These are phyloP conservation scores for Cygnus olor DNA, from an alignment of 2,797 vertebrate species.

Conservation along the genomic window DNA sequence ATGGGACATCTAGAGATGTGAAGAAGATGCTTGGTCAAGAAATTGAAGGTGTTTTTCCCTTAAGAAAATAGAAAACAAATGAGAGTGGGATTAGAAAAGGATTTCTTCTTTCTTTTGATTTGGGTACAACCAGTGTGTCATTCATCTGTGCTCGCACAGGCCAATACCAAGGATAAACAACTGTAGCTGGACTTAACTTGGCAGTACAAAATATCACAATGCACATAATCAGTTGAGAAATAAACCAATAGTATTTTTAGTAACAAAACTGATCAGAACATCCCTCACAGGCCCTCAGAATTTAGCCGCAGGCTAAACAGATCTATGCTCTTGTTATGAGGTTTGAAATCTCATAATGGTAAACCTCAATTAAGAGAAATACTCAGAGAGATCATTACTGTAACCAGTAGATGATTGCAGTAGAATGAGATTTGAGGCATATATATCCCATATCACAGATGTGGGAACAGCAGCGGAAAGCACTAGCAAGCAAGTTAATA, in stretches of 20 bases:
- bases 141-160: background rate
- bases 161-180: background rate
- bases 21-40: background rate
- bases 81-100: background rate
- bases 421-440: background rate
- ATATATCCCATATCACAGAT: background rate
- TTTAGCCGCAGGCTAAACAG: background rate
- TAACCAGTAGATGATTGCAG: background rate
- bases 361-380: slow-evolving; percentile 2
- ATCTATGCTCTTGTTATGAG: background rate
- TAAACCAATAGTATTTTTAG: background rate
- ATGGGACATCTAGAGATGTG: background rate
- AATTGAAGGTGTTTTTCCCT: background rate
- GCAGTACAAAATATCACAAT: background rate
- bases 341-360: background rate
- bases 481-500: background rate
- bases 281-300: background rate
- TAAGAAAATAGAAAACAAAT: background rate
- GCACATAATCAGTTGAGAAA: background rate
- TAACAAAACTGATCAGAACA: background rate
- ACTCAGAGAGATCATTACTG: background rate
- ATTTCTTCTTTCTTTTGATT: background rate
- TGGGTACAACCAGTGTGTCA: background rate
- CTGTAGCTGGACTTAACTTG: background rate
- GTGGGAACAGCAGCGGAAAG: background rate